These are phyloP conservation scores for Drosophila baimaii DNA, from an alignment of 1,140 invertebrate species.

Conservation along the genomic window DNA sequence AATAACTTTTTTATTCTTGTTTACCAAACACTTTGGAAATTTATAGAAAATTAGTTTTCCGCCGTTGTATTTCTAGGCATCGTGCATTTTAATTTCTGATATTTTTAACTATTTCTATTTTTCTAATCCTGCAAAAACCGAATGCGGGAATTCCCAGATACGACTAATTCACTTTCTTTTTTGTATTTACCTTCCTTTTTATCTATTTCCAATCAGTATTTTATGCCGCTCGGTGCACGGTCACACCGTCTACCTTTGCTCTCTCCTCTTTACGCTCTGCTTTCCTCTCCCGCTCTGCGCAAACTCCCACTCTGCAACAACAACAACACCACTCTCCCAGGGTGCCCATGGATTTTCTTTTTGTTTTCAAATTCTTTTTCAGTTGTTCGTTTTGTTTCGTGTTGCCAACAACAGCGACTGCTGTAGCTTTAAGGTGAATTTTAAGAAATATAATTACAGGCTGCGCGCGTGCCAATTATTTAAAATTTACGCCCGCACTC, in stretches of 20 bases:
- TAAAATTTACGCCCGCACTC: constrained; percentile 2
- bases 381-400: constrained; percentile 71
- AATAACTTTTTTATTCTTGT: too few relatives aligned
- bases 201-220: constrained; percentile 6
- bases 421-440: constrained; percentile 70
- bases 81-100: too few relatives aligned
- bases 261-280: constrained; percentile 18
- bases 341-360: constrained; percentile 35
- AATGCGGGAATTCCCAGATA: not conserved
- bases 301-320: constrained; percentile 39
- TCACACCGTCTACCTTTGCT: constrained; percentile 11
- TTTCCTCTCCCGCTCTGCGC: constrained; percentile 28
- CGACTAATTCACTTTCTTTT: not conserved
- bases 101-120: too few relatives aligned
- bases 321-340: constrained; percentile 17
- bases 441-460: constrained; percentile 42
- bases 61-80: too few relatives aligned
- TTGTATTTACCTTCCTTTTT: not conserved
- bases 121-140: too few relatives aligned
- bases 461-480: constrained; percentile 55
- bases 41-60: too few relatives aligned
- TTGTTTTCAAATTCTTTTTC: constrained; percentile 42
- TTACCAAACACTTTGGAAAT: too few relatives aligned
- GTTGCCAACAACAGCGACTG: constrained; percentile 60
- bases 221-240: constrained; percentile 2